Evolutionary conservation across 2,888 invertebrate genomes (phyloP), one percentile per base, ranked within the genome.

Genomic region (Lacanobia wlatinum): DNA sequence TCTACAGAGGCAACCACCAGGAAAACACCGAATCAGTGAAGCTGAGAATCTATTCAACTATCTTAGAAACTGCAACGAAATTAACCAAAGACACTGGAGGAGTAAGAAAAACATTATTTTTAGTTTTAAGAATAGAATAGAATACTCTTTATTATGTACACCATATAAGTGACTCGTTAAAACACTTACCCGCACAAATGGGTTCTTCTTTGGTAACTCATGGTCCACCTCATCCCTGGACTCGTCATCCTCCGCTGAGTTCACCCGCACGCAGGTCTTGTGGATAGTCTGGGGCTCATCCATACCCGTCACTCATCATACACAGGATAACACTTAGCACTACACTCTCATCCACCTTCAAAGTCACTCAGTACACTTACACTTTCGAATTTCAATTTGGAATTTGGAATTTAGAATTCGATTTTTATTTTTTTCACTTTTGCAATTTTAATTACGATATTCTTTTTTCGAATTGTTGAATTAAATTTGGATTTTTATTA

Each of bases 271-370:
- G 90, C 95, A 94, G 89, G 96, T 96, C 88, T 94, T 95, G 83
- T 96, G 95, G 82, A 95, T 91, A 73, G 89, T 88, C 85, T 90
- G 89, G 73, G 88, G 88, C 74, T 96, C 95, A 95, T 89, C 94
- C 96, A 96, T 96, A 94, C 87, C 94, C 94, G 78, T 90, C 89
- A 92, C 92, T 89, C 96, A 96, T 96, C 83, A 94, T 94, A 94
- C 91, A 90, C 89, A 83, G 79, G 76, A 74, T 59, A 55, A 67
- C 69, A 81, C 84, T 80, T 78, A 74, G 70, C 84, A 71, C 78
- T 38, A 62, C 83, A 83, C 83, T 81, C 58, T 72, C 76, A 65
- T 59, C 73, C 73, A 76, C 75, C 56, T 61, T 55, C 55, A 66
- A 58, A 70, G 52, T 66, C 53, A 61, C 52, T 2, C 73, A 76